phyloP scores from a whole-genome alignment of 2,797 vertebrate genomes.

The Syngnathus rostellatus region DNA sequence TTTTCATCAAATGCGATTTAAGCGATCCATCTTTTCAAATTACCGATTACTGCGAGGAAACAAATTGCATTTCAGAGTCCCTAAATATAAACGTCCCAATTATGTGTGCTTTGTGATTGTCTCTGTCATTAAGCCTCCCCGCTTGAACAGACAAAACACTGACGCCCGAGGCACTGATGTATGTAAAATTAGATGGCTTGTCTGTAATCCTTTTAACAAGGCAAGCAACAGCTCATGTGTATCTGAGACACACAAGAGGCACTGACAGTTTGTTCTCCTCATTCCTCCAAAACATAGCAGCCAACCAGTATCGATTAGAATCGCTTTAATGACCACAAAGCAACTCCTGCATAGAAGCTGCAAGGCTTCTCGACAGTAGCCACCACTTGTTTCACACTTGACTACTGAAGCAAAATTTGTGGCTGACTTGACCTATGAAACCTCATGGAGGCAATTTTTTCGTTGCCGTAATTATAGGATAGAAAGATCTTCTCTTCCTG shows the following conservation, averaged over 20 bases:
- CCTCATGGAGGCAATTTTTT: not conserved
- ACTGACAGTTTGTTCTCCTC: constrained; percentile 36
- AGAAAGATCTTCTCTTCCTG: not conserved
- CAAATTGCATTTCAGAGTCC: constrained; percentile 11
- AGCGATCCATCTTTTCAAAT: constrained; percentile 11
- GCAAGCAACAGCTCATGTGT: constrained; percentile 26
- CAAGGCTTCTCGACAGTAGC: constrained; percentile 21
- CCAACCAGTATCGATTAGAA: constrained; percentile 37
- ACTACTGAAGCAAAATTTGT: constrained; percentile 9
- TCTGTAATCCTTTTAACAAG: constrained; percentile 45
- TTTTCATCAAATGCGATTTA: not conserved
- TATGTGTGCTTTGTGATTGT: constrained; percentile 26
- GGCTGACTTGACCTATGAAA: not conserved
- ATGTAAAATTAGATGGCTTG: constrained; percentile 37
- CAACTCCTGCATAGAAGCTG: constrained; percentile 23
- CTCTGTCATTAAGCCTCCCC: constrained; percentile 33
- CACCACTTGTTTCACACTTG: constrained; percentile 3
- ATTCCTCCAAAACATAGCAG: constrained; percentile 26
- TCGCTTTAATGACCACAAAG: constrained; percentile 35
- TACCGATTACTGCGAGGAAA: constrained; percentile 10
- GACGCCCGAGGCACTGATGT: constrained; percentile 19
- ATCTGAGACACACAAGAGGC: constrained; percentile 26
- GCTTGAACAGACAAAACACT: constrained; percentile 32
- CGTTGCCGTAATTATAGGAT: not conserved
- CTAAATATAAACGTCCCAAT: constrained; percentile 19